Evolutionary conservation across 2,113 vertebrate species (phyloP), one percentile per base, ranked within the genome.

Genomic region (Sigmodon hispidus): DNA sequence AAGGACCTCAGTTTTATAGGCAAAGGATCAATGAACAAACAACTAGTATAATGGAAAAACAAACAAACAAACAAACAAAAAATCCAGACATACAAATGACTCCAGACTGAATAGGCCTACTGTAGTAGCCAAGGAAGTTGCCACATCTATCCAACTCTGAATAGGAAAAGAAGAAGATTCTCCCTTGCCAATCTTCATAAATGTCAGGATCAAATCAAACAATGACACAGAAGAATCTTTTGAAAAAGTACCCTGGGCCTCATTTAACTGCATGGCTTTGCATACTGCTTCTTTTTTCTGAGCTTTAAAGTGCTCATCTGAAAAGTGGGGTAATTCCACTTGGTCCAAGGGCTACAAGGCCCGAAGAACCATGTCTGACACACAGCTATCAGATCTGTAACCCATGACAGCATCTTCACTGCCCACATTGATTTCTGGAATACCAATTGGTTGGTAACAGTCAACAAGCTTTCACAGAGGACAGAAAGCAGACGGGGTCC

Each of bases 141-240:
- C 43, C 87, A 90, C 6, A 26, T 65, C 34, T 55, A 89, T 15
- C 79, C 21, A 79, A 15, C 7, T 80, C 72, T 87, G 80, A 94
- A 76, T 70, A 7, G 19, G 40, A 65, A 87, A 93, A 0, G 87
- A 89, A 79, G 89, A 73, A 69, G 19, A 59, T 61, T 61, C 34
- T 48, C n/a, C 90, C 85, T 40, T 77, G 34, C 70, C 7, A 12
- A 94, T 50, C 29, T 52, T 72, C 86, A 92, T 79, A 13, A 93
- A 17, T 69, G 57, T 48, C 48, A 95, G 34, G 29, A 96, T 88
- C 61, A 95, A 88, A 95, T 87, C 67, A 84, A 94, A 91, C 91
- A 92, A 89, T 26, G 45, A 83, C 11, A 89, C 5, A 89, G 84
- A 92, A 95, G 93, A 43, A 63, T 63, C 2, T 83, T 91, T 40